phyloP scores from a whole-genome alignment of 2,113 vertebrate genomes.

The Potamarius usumacintae region DNA sequence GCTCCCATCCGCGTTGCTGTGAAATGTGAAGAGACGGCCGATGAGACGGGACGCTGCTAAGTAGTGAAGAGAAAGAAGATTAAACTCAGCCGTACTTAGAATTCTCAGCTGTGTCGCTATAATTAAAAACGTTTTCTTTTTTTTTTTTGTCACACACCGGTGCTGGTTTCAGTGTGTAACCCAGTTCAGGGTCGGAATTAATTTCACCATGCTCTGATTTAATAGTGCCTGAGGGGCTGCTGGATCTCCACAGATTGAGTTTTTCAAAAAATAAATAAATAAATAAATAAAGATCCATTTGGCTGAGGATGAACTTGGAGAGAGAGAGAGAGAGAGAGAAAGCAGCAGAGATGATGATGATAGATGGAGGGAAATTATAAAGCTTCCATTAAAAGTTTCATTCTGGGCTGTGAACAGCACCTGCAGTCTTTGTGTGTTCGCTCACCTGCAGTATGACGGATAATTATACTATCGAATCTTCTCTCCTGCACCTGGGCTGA shows the following conservation, averaged over 20 bases:
- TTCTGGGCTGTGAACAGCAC: background rate
- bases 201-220: conserved; percentile 80
- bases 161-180: conserved; percentile 71
- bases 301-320: conserved; percentile 71
- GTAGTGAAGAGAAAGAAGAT: background rate
- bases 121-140: conserved; percentile 72
- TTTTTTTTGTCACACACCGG: conserved; percentile 34
- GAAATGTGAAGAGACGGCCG: background rate
- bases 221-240: conserved; percentile 74
- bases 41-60: background rate
- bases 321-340: conserved; percentile 32
- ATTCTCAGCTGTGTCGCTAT: conserved; percentile 66
- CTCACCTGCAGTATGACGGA: conserved; percentile 16
- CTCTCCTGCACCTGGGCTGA: conserved; percentile 32
- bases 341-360: conserved; percentile 53
- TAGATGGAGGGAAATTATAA: conserved; percentile 20
- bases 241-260: conserved; percentile 74
- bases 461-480: conserved; percentile 24
- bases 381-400: conserved; percentile 23
- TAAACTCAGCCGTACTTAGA: conserved; percentile 61
- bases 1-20: background rate
- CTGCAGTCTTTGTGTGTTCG: conserved; percentile 8
- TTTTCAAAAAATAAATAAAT: conserved; percentile 56
- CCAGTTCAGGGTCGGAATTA: conserved; percentile 77
- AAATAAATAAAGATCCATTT: conserved; percentile 63